Conservation (phyloP, 2,888 invertebrate species). For the Pilophorus perplexus region DNA sequence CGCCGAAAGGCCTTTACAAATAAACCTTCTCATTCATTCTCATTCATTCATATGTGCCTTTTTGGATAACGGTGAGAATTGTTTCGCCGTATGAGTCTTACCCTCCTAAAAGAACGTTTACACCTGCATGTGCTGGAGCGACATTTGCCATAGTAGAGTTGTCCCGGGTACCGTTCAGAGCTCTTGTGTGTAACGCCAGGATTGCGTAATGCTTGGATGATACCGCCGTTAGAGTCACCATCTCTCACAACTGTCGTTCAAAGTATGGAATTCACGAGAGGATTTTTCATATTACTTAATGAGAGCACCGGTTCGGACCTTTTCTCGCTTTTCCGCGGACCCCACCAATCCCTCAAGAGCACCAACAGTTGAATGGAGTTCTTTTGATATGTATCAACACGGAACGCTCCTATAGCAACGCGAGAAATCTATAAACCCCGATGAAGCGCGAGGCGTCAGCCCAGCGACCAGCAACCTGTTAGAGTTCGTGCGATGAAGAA, state of each 20-base stretch:
- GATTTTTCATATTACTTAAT: too few relatives aligned
- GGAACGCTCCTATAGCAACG: conserved; percentile 37
- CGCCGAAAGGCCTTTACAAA: too few relatives aligned
- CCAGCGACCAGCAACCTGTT: too few relatives aligned
- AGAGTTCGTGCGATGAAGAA: too few relatives aligned
- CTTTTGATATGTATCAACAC: conserved; percentile 33
- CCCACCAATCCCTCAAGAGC: neutral
- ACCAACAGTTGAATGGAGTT: conserved; percentile 16
- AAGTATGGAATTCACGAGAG: too few relatives aligned
- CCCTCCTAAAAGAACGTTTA: conserved; percentile 77
- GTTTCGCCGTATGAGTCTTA: too few relatives aligned
- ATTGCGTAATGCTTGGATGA: conserved; percentile 40
- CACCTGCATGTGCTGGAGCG: conserved; percentile 60
- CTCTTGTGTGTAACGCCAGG: conserved; percentile 36
- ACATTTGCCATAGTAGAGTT: conserved; percentile 60
- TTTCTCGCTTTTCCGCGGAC: too few relatives aligned
- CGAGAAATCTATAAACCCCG: conserved; percentile 34
- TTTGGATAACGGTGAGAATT: too few relatives aligned
- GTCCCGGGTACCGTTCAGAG: conserved; percentile 26
- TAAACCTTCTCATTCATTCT: too few relatives aligned
- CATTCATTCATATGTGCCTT: too few relatives aligned
- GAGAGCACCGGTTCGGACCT: too few relatives aligned
- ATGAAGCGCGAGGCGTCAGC: too few relatives aligned
- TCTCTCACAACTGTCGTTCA: neutral
- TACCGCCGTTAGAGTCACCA: conserved; percentile 40